Percentiles rank a stretch among this genome's conserved stretches.
Conservation (phyloP, 2,113 vertebrate species). For the Apteryx owenii region DNA sequence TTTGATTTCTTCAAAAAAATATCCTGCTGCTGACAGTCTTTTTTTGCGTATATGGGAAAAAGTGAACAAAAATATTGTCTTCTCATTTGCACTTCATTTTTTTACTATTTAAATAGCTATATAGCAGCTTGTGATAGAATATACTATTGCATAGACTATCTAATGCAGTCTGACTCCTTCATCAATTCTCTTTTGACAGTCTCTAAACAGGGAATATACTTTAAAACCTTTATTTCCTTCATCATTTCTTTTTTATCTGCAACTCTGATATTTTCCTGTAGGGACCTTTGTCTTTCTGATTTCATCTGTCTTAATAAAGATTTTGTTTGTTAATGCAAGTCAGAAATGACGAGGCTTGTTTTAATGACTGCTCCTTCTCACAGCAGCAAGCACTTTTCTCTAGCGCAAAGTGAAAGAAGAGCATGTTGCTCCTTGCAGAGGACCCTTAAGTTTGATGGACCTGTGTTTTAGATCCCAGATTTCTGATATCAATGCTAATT, state of each 20-base stretch:
- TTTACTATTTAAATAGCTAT: not conserved
- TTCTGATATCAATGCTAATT: not conserved
- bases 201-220: not conserved
- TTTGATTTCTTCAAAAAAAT: not conserved
- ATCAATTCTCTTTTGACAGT: not conserved
- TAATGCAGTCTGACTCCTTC: not conserved
- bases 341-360: not conserved
- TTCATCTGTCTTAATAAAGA: not conserved
- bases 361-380: not conserved
- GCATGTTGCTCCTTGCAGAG: not conserved
- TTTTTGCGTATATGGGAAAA: not conserved
- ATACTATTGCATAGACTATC: rapidly evolving
- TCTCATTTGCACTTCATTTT: not conserved
- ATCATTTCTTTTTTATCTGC: not conserved
- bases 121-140: not conserved
- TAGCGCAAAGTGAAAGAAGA: not conserved
- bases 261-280: not conserved
- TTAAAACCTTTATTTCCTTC: not conserved
- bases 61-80: not conserved
- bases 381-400: not conserved
- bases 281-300: not conserved
- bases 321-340: constrained; percentile 2
- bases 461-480: not conserved
- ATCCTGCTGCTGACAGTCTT: not conserved
- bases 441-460: not conserved